A percentile compares a stretch with the other conserved stretches of the same genome.
Evolutionary conservation across 2,888 invertebrate species (phyloP).

Genomic region (Mantis religiosa): DNA sequence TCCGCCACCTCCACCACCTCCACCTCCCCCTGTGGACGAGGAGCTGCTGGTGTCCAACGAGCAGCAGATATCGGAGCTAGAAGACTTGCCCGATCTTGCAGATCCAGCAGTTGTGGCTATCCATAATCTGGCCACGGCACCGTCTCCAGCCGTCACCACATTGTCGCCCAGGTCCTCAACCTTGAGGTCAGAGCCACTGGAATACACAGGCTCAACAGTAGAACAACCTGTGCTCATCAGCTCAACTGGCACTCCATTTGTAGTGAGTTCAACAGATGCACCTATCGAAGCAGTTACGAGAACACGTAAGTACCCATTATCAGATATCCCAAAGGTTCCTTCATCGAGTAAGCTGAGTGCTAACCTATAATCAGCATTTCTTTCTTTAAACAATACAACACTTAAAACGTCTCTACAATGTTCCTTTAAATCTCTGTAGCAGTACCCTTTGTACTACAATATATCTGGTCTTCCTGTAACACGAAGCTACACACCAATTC

Average conservation of each 20-base stretch:
- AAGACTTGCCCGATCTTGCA: slow-evolving; percentile 36
- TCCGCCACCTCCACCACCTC: not conserved
- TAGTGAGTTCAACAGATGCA: not conserved
- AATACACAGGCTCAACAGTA: not conserved
- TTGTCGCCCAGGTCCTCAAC: not conserved
- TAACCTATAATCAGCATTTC: too few relatives aligned
- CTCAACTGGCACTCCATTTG: not conserved
- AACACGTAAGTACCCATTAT: not conserved
- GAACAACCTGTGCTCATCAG: not conserved
- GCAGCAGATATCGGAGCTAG: not conserved
- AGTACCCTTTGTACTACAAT: too few relatives aligned
- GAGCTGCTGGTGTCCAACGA: slow-evolving; percentile 8
- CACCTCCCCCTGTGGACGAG: not conserved
- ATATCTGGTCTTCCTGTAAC: too few relatives aligned
- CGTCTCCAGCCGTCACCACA: slow-evolving; percentile 22
- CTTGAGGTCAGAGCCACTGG: not conserved
- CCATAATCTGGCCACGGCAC: slow-evolving; percentile 37
- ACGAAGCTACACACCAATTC: too few relatives aligned
- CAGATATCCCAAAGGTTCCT: too few relatives aligned
- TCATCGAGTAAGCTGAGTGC: too few relatives aligned
- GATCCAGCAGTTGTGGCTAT: slow-evolving; percentile 38
- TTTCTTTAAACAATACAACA: too few relatives aligned
- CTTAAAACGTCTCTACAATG: too few relatives aligned
- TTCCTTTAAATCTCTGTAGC: too few relatives aligned
- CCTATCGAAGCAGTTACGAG: not conserved